A percentile compares a stretch with the other conserved stretches of the same genome.
These are phyloP conservation scores for Lepidurus packardi DNA, from an alignment of 1,140 invertebrate species.

Conservation along the genomic window DNA sequence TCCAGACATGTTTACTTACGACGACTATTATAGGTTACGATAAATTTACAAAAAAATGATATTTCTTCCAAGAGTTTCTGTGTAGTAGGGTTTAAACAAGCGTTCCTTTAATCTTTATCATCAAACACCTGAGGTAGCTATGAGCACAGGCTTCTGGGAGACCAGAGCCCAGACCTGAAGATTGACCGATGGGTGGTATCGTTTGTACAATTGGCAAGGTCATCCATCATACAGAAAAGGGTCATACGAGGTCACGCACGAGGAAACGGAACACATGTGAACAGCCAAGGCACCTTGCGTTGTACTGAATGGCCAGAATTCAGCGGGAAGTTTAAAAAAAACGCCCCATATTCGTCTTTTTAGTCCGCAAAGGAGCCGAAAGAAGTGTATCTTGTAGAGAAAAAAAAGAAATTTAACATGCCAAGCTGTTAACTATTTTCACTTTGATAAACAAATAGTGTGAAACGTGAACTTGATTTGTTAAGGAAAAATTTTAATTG, in stretches of 20 bases:
- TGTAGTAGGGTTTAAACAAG: constrained; percentile 3
- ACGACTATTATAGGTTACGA: constrained; percentile 5
- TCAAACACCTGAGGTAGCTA: constrained; percentile 21
- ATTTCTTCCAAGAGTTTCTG: background rate
- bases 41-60: background rate
- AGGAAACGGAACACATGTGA: background rate
- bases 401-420: no score
- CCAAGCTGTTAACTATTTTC: no score
- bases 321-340: background rate
- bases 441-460: no score
- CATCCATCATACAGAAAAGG: constrained; percentile 15
- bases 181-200: constrained; percentile 21
- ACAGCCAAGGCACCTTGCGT: constrained; percentile 3
- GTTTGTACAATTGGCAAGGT: constrained; percentile 19
- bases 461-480: no score
- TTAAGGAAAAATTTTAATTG: no score
- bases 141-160: constrained; percentile 16
- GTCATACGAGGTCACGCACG: constrained; percentile 11
- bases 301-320: constrained; percentile 21
- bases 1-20: constrained; percentile 14
- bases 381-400: background rate
- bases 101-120: constrained; percentile 10
- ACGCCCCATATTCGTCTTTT: background rate
- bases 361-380: background rate
- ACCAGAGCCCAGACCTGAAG: constrained; percentile 17